phyloP scores from a whole-genome alignment of 2,113 vertebrate genomes.

The Pachycephala philippinensis region DNA sequence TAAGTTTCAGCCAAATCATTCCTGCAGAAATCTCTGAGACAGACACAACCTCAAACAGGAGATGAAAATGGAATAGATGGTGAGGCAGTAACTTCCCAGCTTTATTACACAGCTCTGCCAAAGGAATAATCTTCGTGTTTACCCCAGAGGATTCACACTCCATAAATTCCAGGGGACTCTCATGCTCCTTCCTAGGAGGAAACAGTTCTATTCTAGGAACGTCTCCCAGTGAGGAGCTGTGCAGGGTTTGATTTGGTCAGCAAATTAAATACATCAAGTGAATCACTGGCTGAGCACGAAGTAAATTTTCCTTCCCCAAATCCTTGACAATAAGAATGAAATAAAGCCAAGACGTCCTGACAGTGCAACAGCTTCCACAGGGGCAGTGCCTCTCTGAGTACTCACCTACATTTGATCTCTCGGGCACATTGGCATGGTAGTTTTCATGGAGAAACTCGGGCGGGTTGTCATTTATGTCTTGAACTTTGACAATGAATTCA shows the following conservation, averaged over 20 bases:
- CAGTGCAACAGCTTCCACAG: neutral
- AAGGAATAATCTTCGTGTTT: neutral
- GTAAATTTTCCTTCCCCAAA: neutral
- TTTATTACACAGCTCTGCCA: neutral
- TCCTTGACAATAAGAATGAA: neutral
- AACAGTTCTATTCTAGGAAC: neutral
- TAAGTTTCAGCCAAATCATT: neutral
- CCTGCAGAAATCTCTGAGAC: neutral
- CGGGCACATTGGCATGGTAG: conserved; percentile 93
- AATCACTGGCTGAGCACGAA: neutral
- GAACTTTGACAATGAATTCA: conserved; percentile 98
- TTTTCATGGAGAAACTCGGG: conserved; percentile 94
- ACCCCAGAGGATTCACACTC: neutral
- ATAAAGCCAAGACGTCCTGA: neutral
- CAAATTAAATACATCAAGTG: neutral
- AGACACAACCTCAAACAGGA: neutral
- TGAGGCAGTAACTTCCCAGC: neutral
- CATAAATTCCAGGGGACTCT: neutral
- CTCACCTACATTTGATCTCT: conserved; percentile 98
- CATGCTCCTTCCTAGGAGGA: neutral
- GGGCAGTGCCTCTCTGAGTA: neutral
- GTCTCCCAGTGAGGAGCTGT: neutral
- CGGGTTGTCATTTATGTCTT: conserved; percentile 98
- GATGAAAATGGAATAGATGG: neutral
- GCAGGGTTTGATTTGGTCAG: neutral